Conservation (phyloP, 1,140 invertebrate species). For the Orchesella cincta region DNA sequence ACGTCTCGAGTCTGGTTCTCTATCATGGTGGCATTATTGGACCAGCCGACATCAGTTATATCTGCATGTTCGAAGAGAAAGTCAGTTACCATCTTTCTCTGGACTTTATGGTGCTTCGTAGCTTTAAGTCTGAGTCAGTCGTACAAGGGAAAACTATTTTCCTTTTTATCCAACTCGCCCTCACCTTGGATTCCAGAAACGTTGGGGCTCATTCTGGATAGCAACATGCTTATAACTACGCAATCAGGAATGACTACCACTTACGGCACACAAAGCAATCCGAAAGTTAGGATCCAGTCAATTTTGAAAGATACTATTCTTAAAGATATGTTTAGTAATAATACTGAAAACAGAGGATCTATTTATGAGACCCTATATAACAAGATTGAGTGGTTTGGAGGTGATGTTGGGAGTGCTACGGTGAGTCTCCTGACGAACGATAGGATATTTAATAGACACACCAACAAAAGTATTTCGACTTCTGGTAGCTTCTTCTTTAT, state of each 20-base stretch:
- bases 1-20: not conserved
- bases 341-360: not conserved
- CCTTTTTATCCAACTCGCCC: not conserved
- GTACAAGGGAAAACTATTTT: not conserved
- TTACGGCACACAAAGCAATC: not conserved
- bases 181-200: not conserved
- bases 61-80: not conserved
- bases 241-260: not conserved
- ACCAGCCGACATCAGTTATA: not conserved
- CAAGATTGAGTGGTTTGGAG: not conserved
- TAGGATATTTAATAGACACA: not conserved
- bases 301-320: not conserved
- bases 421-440: not conserved
- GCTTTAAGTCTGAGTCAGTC: not conserved
- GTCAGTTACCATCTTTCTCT: not conserved
- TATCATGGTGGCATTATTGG: not conserved
- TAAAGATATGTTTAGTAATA: not conserved
- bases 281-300: not conserved
- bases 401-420: not conserved
- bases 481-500: not conserved
- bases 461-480: not conserved
- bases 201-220: not conserved
- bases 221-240: not conserved
- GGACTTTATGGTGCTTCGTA: not conserved
- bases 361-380: not conserved